A percentile compares a stretch with the other conserved stretches of the same genome.
Conservation (phyloP, 2,797 vertebrate species). For the Muscicapa comitata region DNA sequence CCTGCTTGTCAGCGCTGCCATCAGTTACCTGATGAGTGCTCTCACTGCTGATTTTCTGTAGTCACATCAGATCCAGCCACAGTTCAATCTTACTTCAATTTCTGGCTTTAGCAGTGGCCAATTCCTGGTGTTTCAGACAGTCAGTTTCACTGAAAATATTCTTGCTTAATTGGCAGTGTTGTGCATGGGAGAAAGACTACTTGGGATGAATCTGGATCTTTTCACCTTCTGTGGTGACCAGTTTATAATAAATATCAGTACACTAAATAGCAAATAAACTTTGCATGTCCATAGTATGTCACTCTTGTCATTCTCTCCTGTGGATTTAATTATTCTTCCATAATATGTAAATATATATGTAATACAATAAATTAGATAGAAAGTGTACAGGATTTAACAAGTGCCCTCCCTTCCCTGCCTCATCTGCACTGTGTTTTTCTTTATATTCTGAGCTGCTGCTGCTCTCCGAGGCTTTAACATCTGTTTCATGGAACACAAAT, state of each 20-base stretch:
- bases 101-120: neutral
- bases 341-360: neutral
- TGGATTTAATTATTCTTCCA: neutral
- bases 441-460: neutral
- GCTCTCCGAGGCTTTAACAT: neutral
- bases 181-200: neutral
- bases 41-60: neutral
- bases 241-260: neutral
- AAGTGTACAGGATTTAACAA: neutral
- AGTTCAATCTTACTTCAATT: neutral
- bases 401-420: neutral
- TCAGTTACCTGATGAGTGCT: neutral
- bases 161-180: neutral
- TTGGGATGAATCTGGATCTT: neutral
- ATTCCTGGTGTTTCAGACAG: neutral
- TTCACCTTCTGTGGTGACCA: neutral
- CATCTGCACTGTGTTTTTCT: neutral
- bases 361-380: neutral
- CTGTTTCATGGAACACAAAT: neutral
- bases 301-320: neutral
- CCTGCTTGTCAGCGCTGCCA: neutral
- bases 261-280: neutral
- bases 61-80: neutral
- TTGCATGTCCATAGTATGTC: rapidly evolving
- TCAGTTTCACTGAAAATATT: neutral